A percentile compares a stretch with the other conserved stretches of the same genome.
These are phyloP conservation scores for Ifrita kowaldi DNA, from an alignment of 2,113 vertebrate species.

Conservation along the genomic window DNA sequence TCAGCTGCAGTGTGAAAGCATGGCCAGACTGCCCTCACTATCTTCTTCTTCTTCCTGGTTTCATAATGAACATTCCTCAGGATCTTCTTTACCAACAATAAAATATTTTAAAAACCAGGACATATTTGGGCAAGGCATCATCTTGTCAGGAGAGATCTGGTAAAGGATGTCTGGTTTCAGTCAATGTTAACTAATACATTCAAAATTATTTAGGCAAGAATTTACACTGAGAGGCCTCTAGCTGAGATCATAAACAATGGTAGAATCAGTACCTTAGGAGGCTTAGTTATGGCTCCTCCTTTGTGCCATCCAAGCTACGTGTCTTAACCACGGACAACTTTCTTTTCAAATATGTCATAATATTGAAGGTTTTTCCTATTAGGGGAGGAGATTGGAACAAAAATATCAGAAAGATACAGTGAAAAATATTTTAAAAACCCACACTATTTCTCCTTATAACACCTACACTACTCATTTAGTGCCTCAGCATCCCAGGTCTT, in stretches of 20 bases:
- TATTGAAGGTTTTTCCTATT: neutral
- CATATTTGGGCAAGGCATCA: neutral
- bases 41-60: neutral
- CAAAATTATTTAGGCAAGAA: neutral
- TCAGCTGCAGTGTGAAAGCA: neutral
- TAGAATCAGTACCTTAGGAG: neutral
- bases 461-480: neutral
- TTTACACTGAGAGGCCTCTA: neutral
- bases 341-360: neutral
- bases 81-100: neutral
- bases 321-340: neutral
- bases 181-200: neutral
- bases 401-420: neutral
- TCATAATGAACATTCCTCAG: neutral
- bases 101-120: neutral
- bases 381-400: neutral
- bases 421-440: neutral
- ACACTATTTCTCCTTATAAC: neutral
- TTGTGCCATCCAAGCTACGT: neutral
- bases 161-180: neutral
- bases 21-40: neutral
- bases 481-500: neutral
- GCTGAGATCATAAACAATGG: no score
- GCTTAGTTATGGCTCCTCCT: neutral
- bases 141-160: neutral